Percentiles rank a stretch among this genome's conserved stretches.
These are phyloP conservation scores for Drosophila pegasa DNA, from an alignment of 2,888 invertebrate genomes.

Conservation along the genomic window DNA sequence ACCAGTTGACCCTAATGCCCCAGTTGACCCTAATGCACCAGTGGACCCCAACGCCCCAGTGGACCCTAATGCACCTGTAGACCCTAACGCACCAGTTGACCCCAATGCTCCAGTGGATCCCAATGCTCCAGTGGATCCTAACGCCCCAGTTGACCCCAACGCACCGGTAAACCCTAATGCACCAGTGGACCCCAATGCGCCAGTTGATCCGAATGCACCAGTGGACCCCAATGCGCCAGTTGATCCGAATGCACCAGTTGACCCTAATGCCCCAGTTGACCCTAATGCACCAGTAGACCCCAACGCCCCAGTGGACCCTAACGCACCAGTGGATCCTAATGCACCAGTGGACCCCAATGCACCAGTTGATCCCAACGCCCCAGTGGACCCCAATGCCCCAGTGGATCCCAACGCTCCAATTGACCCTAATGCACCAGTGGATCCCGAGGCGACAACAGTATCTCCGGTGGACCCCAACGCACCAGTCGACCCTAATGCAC, in stretches of 20 bases:
- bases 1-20: fast-evolving
- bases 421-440: fast-evolving
- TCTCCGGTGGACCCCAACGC: background rate
- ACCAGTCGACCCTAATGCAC: background rate
- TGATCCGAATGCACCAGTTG: background rate
- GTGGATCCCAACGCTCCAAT: background rate
- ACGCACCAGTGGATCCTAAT: fast-evolving
- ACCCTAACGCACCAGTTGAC: background rate
- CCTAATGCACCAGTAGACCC: constrained; percentile 15
- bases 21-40: background rate
- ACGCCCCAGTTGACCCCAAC: background rate
- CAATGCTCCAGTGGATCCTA: background rate
- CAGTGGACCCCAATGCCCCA: background rate
- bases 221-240: background rate
- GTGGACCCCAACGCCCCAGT: background rate
- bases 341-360: background rate
- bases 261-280: constrained; percentile 3
- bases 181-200: constrained; percentile 13
- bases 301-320: background rate
- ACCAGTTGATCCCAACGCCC: background rate
- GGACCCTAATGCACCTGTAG: fast-evolving
- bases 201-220: constrained; percentile 24
- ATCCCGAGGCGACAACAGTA: background rate
- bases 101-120: background rate
- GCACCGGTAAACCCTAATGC: background rate